phyloP scores from a whole-genome alignment of 1,140 invertebrate genomes.

The Epicauta chinensis region DNA sequence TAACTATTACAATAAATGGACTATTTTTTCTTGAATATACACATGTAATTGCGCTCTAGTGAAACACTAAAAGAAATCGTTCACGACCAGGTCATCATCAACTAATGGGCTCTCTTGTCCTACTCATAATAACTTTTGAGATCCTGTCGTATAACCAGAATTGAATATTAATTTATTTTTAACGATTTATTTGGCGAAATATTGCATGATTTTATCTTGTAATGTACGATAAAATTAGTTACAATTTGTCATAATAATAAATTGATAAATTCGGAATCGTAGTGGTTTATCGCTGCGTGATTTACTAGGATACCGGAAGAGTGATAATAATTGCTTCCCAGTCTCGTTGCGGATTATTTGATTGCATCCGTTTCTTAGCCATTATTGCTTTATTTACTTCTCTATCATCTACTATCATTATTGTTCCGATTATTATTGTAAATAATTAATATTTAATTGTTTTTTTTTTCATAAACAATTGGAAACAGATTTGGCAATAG shows the following conservation, averaged over 20 bases:
- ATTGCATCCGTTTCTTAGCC: conserved; percentile 8
- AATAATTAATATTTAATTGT: too few species aligned
- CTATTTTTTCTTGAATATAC: too few species aligned
- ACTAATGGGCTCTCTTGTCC: conserved; percentile 11
- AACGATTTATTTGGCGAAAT: background rate
- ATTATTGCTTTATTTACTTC: conserved; percentile 5
- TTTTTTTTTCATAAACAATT: too few species aligned
- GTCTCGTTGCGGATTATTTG: conserved; percentile 21
- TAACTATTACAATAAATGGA: too few species aligned
- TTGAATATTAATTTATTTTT: too few species aligned
- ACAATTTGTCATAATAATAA: conserved; percentile 20
- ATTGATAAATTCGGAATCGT: conserved; percentile 9
- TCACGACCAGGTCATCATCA: conserved; percentile 2
- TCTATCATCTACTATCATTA: conserved; percentile 5
- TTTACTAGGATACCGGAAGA: conserved; percentile 24
- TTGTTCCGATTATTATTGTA: background rate
- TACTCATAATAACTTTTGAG: too few species aligned
- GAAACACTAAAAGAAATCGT: conserved; percentile 3
- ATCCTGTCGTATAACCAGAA: too few species aligned
- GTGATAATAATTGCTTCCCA: conserved; percentile 26
- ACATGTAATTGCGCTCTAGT: conserved; percentile 5
- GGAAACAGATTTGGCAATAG: too few species aligned
- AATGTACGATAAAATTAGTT: background rate
- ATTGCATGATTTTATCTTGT: conserved; percentile 5
- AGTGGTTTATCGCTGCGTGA: conserved; percentile 17